Conservation (phyloP, 2,797 vertebrate genomes). For the Centropyge bicolor region DNA sequence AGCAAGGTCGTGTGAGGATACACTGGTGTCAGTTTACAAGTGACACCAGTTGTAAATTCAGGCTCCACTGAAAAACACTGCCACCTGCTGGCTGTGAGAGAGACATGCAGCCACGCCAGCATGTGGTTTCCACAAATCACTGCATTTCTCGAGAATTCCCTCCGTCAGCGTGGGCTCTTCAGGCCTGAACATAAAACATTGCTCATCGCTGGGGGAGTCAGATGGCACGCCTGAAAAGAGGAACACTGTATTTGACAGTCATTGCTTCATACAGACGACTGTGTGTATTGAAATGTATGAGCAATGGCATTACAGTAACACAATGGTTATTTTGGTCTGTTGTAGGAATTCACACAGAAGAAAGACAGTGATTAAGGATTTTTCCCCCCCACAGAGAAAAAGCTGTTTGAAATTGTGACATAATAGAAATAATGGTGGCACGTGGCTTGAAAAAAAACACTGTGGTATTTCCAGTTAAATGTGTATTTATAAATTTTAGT, state of each 20-base stretch:
- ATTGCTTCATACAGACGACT: slow-evolving; percentile 14
- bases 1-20: slow-evolving; percentile 47
- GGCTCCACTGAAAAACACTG: neutral
- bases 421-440: neutral
- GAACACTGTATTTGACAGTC: neutral
- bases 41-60: neutral
- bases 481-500: neutral
- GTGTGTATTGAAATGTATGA: neutral
- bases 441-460: neutral
- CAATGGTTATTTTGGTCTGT: neutral
- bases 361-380: neutral
- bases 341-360: neutral
- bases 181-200: neutral
- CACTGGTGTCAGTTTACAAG: slow-evolving; percentile 57
- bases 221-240: slow-evolving; percentile 35
- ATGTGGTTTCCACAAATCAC: neutral
- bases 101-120: neutral
- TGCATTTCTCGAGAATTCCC: slow-evolving; percentile 47
- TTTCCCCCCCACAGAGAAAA: neutral
- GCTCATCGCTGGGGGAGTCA: neutral
- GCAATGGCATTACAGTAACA: neutral
- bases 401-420: slow-evolving; percentile 1
- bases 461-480: neutral
- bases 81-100: slow-evolving; percentile 47
- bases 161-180: rapidly evolving